phyloP scores from a whole-genome alignment of 2,113 vertebrate species.

The Cercocebus atys region DNA sequence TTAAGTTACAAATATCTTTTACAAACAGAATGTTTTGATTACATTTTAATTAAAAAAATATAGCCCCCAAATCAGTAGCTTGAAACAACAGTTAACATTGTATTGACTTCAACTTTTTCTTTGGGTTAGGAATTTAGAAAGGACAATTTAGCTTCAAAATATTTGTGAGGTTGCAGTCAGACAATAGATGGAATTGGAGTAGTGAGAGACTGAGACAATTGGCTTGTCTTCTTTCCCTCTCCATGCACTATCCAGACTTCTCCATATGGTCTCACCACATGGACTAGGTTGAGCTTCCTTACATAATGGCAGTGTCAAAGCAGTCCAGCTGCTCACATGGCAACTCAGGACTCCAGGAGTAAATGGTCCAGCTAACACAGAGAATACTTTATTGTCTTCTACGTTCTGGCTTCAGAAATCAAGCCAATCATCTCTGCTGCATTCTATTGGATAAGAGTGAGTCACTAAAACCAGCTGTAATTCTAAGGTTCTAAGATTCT shows the following conservation, averaged over 20 bases:
- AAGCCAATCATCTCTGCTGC: neutral
- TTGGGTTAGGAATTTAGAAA: neutral
- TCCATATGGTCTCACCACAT: too few relatives aligned
- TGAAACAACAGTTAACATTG: neutral
- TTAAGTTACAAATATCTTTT: neutral
- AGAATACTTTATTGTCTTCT: neutral
- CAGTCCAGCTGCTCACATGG: neutral
- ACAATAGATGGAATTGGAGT: neutral
- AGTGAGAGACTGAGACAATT: neutral
- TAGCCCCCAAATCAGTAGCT: neutral
- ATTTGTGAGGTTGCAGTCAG: neutral
- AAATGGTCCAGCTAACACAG: neutral
- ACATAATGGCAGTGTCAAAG: neutral
- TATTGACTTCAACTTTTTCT: neutral
- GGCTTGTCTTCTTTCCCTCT: neutral
- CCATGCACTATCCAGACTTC: too few relatives aligned
- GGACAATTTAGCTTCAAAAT: neutral
- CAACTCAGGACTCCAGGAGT: neutral
- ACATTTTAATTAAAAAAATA: neutral
- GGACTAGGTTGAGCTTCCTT: neutral
- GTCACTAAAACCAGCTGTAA: neutral
- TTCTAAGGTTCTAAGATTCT: neutral
- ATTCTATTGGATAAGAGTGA: neutral
- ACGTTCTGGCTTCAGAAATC: neutral
- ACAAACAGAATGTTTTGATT: neutral